Evolutionary conservation across 2,888 invertebrate species (phyloP), one percentile per base, ranked within the genome.

Genomic region (Altica lythri): DNA sequence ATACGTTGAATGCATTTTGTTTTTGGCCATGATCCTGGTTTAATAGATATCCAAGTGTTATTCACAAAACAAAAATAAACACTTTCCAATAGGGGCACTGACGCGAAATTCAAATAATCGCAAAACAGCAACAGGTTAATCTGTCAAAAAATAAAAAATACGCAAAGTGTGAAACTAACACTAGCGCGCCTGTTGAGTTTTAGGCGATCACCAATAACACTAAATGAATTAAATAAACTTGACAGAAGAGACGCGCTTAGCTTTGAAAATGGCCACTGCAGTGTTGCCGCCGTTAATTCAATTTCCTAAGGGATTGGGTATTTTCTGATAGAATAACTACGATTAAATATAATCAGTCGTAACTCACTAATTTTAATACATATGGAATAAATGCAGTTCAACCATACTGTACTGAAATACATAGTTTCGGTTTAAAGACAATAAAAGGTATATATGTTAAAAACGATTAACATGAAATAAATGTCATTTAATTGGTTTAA

Each of bases 1-100:
- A 43, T 65, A 65, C 65, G 63, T 65, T 54, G 68, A 61, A 47
- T 69, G 70, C 68, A 70, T 68, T 57, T 70, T 70, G 45, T 68
- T 70, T 54, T 70, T 70, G 34, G 60, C 70, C 70, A 70, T 70
- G 51, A 34, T 30, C 54, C 32, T 50, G 37, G 9, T 12, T 38
- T 30, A 16, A 45, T 19, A 19, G 8, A n/a, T 38, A 38, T 38
- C 32, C 40, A 40, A 37, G 14, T 34, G 35, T 47, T 50, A 45
- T 55, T 49, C 53, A 40, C 49, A 52, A 16, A 38, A 45, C 10
- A 38, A 49, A 44, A 44, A 40, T 40, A 52, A 43, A 37, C 35
- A 45, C 44, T 13, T 22, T n/a, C 8, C 19, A 34, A 2, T 35
- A 12, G 2, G 25, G 13, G 29, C 27, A 29, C 29, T 17, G 29